Evolutionary conservation across 2,113 vertebrate genomes (phyloP).

Genomic region (Dasypus novemcinctus): DNA sequence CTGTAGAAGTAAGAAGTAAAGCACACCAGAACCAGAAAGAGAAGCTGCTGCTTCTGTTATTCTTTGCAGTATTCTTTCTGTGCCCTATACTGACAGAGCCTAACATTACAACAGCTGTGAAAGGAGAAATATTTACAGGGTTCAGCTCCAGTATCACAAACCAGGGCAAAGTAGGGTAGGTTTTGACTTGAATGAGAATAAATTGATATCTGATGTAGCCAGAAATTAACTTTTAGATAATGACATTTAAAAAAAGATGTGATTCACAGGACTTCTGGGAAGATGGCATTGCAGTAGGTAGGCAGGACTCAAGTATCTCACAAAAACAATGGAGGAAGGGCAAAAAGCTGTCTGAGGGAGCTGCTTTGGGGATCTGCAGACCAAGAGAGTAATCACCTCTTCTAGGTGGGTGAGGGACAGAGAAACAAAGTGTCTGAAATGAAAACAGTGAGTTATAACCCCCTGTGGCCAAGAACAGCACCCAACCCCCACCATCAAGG

Average conservation of each 20-base stretch:
- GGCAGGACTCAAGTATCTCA: no score
- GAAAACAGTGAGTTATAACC: no score
- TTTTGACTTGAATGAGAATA: not conserved
- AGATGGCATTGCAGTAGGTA: no score
- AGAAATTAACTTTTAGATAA: constrained; percentile 22
- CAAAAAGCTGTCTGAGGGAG: no score
- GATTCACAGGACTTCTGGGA: not conserved
- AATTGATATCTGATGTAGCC: not conserved
- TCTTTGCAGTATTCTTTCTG: not conserved
- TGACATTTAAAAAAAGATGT: constrained; percentile 9
- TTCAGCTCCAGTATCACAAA: not conserved
- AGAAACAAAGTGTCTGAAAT: no score
- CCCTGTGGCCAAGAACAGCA: no score
- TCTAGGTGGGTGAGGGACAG: no score
- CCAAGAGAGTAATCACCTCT: no score
- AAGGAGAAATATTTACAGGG: not conserved
- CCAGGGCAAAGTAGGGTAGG: not conserved
- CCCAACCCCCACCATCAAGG: no score
- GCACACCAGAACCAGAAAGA: not conserved
- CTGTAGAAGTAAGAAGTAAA: not conserved
- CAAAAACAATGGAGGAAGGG: no score
- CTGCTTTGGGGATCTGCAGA: no score
- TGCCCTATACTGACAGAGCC: not conserved
- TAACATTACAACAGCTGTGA: not conserved
- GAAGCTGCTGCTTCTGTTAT: not conserved